These are phyloP conservation scores for Brachypterus glaber DNA, from an alignment of 2,888 invertebrate species.

Conservation along the genomic window DNA sequence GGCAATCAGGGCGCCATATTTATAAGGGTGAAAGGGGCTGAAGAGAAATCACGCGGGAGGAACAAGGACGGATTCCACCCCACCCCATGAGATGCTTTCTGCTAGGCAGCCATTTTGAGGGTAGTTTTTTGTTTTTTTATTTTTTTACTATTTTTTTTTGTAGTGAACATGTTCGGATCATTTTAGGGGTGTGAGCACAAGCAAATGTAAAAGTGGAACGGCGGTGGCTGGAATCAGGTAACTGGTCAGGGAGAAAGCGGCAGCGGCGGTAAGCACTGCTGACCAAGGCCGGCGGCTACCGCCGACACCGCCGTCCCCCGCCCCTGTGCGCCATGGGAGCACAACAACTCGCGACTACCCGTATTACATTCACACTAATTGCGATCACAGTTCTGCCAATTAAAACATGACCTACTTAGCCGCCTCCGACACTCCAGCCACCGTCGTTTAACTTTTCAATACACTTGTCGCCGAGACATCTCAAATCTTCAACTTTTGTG, in stretches of 20 bases:
- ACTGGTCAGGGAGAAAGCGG: conserved; percentile 13
- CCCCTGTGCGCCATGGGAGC: conserved; percentile 24
- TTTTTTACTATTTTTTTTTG: conserved; percentile 38
- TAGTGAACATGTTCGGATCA: conserved; percentile 41
- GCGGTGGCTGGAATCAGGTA: conserved; percentile 19
- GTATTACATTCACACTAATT: conserved; percentile 35
- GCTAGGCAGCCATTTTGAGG: conserved; percentile 64
- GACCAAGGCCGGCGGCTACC: conserved; percentile 9
- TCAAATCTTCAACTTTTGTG: conserved; percentile 2
- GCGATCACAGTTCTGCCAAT: conserved; percentile 35
- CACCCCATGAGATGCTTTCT: conserved; percentile 45
- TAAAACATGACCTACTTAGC: conserved; percentile 33
- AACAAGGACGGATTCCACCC: conserved; percentile 43
- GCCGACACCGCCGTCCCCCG: neutral
- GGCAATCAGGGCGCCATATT: conserved; percentile 47
- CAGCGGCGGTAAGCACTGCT: conserved; percentile 4
- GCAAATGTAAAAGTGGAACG: conserved; percentile 34
- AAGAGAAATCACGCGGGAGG: conserved; percentile 43
- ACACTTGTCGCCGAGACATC: conserved; percentile 4
- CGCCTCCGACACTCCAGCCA: no score
- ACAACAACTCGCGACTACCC: conserved; percentile 31
- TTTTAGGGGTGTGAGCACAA: conserved; percentile 40
- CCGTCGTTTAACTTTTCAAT: conserved; percentile 20
- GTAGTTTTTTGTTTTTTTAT: conserved; percentile 49
- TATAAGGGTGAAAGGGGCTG: conserved; percentile 44